Evolutionary conservation across 1,140 invertebrate genomes (phyloP).

Genomic region (Mercenaria mercenaria): DNA sequence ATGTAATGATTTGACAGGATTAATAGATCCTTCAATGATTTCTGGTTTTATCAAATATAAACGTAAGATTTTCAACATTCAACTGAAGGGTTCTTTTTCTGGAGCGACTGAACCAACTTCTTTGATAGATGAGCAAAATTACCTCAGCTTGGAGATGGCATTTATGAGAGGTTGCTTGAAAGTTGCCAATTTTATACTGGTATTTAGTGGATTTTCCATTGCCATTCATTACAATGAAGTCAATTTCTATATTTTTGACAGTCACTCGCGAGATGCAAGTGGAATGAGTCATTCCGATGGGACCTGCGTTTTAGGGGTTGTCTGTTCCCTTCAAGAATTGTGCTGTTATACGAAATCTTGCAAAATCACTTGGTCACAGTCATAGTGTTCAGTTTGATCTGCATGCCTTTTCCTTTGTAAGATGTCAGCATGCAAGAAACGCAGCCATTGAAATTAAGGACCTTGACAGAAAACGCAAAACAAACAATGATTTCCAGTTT

Average conservation of each 20-base stretch:
- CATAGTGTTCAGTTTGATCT: not conserved
- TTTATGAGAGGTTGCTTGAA: not conserved
- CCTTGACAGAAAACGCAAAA: not conserved
- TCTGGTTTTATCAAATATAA: not conserved
- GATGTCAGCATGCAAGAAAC: not conserved
- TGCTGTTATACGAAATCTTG: not conserved
- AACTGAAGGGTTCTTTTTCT: not conserved
- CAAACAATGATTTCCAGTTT: too few relatives aligned
- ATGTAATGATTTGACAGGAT: not conserved
- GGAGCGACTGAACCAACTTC: not conserved
- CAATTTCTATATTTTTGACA: not conserved
- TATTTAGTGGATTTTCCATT: not conserved
- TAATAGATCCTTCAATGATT: not conserved
- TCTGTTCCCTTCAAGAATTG: not conserved
- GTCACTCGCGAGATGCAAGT: not conserved
- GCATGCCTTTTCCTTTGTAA: not conserved
- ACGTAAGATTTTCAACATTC: not conserved
- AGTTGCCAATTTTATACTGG: not conserved
- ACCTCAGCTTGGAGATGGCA: not conserved
- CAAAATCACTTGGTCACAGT: too few relatives aligned
- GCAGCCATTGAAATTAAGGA: not conserved
- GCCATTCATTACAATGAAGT: not conserved
- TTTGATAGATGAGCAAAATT: not conserved
- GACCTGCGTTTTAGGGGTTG: not conserved
- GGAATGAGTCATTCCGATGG: not conserved